Evolutionary conservation across 2,797 vertebrate genomes (phyloP), one percentile per base, ranked within the genome.

Genomic region (Etheostoma perlongum): DNA sequence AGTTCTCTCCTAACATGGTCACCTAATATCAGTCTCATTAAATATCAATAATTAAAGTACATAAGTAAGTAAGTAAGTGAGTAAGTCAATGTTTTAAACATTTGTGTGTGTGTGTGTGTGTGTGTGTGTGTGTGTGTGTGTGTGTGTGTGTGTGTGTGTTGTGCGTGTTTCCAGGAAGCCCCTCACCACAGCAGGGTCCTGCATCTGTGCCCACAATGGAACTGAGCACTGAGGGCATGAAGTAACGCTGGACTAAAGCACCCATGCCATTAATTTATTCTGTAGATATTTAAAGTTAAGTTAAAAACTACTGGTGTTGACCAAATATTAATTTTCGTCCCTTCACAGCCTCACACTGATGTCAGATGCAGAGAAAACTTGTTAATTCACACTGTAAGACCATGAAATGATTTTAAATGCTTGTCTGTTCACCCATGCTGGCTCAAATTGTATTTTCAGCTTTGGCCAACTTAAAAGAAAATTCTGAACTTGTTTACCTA

Each of bases 201-300:
- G 18, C 47, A n/a, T 12, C 68, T 27, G 85, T 85, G 21, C 42
- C 79, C 5, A 25, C 76, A 3, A 3, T 74, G 40, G 89, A 90
- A 19, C n/a, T 81, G 58, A 81, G 25, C 73, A 63, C 42, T 4
- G 59, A 15, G 16, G 71, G 7, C 36, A 67, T n/a, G 16, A 36
- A 54, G n/a, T 48, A 42, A 74, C 18, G 6, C 21, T 40, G 75
- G 5, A 57, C n/a, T 40, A 70, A 67, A 68, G 2, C 21, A 62
- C 19, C 27, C 14, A 23, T n/a, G 48, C 6, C 15, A 16, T 60
- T 59, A 19, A 67, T 23, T 14, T 25, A 57, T 55, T 55, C 19
- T 67, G n/a, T 67, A 33, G 18, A 65, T 60, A 42, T 16, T 23
- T 36, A 1, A 69, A 33, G 6, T 53, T 6, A 71, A 59, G 12